Conservation (phyloP, 1,140 invertebrate species). For the Euschistus heros region DNA sequence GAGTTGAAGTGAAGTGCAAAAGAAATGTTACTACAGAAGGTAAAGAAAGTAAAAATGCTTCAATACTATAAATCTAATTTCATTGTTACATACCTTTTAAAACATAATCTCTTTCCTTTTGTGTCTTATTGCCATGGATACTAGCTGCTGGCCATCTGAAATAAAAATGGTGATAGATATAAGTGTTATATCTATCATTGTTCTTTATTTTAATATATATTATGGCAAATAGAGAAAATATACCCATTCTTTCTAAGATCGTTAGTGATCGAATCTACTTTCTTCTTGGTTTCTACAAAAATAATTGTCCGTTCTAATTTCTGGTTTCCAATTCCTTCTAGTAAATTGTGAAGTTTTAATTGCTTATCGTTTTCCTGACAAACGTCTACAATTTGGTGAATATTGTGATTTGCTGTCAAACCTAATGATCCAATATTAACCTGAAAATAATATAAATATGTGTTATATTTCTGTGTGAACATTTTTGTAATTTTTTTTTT, state of each 20-base stretch:
- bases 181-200: neutral
- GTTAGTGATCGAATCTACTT: constrained; percentile 86
- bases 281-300: constrained; percentile 95
- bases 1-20: too few relatives aligned
- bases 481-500: too few relatives aligned
- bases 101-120: constrained; percentile 92
- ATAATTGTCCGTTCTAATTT: constrained; percentile 88
- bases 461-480: too few relatives aligned
- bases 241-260: constrained; percentile 78
- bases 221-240: neutral
- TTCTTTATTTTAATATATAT: constrained; percentile 1
- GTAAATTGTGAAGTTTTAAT: constrained; percentile 33
- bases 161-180: constrained; percentile 16
- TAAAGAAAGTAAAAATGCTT: too few relatives aligned
- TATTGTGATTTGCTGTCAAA: constrained; percentile 93
- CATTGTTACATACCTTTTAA: constrained; percentile 51
- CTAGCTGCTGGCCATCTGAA: constrained; percentile 71
- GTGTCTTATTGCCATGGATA: constrained; percentile 97
- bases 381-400: constrained; percentile 88
- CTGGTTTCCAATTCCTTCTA: constrained; percentile 82
- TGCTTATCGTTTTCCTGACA: constrained; percentile 83
- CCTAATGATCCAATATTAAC: constrained; percentile 90
- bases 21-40: too few relatives aligned
- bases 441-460: constrained; percentile 35
- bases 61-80: too few relatives aligned